Evolutionary conservation across 2,888 invertebrate species (phyloP).

Genomic region (Meteorus colon): DNA sequence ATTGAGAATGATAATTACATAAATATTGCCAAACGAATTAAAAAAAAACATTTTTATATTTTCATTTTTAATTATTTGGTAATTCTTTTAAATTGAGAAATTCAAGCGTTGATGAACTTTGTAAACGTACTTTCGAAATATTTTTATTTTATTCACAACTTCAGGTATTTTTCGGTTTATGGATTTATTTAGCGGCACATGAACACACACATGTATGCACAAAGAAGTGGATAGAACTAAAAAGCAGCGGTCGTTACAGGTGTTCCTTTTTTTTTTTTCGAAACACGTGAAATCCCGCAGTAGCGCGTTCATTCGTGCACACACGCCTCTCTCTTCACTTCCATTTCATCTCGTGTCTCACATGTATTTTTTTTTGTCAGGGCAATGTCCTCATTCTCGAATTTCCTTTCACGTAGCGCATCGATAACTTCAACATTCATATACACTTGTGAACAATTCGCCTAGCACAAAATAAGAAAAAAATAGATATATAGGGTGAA

Average conservation of each 20-base stretch:
- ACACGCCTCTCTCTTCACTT: slow-evolving; percentile 17
- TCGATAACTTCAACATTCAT: background rate
- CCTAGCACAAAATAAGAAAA: background rate
- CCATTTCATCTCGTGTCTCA: background rate
- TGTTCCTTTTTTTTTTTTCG: slow-evolving; percentile 30
- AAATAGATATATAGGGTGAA: background rate
- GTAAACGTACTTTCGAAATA: background rate
- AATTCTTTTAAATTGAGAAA: background rate
- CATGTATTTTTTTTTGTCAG: slow-evolving; percentile 17
- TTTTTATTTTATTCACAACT: background rate
- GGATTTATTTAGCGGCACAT: slow-evolving; percentile 16
- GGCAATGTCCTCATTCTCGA: slow-evolving; percentile 37
- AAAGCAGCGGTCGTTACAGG: slow-evolving; percentile 24
- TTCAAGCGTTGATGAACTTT: background rate
- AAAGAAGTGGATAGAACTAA: background rate
- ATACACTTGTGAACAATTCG: background rate
- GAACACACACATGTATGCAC: background rate
- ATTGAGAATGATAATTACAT: background rate
- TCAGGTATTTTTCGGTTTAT: slow-evolving; percentile 21
- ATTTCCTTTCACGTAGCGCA: slow-evolving; percentile 27
- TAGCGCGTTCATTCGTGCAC: slow-evolving; percentile 18
- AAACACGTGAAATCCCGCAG: slow-evolving; percentile 34
- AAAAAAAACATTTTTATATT: background rate
- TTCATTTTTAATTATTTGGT: background rate
- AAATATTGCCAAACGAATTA: background rate